phyloP scores from a whole-genome alignment of 2,888 invertebrate genomes.

The Macrophya alboannulata region DNA sequence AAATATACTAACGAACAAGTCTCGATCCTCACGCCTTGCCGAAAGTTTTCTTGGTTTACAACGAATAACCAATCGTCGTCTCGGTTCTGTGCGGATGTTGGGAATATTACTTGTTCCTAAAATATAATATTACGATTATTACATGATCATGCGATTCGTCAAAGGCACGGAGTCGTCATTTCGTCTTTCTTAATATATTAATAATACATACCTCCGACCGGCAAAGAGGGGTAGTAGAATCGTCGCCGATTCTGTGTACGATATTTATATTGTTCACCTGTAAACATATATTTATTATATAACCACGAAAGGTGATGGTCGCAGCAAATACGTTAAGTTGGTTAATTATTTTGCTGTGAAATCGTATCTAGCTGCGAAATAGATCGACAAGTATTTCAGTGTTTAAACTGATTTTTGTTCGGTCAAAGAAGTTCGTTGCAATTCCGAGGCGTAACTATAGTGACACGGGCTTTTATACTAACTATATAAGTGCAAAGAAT shows the following conservation, averaged over 20 bases:
- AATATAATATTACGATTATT: constrained; percentile 52
- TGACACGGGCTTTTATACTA: neutral
- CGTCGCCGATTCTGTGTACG: constrained; percentile 65
- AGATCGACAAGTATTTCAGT: neutral
- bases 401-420: neutral
- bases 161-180: neutral
- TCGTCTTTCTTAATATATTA: neutral
- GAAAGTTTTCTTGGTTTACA: constrained; percentile 85
- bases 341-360: neutral
- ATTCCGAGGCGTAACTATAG: neutral
- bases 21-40: constrained; percentile 89
- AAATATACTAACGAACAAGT: constrained; percentile 85
- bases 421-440: neutral
- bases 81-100: constrained; percentile 83
- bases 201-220: constrained; percentile 62
- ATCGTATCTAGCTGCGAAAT: neutral
- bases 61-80: constrained; percentile 87
- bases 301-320: neutral
- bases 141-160: neutral
- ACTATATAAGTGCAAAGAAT: neutral
- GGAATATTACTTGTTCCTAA: constrained; percentile 82
- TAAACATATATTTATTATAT: constrained; percentile 28
- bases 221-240: constrained; percentile 65
- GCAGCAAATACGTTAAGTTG: neutral
- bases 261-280: constrained; percentile 63